Conservation (phyloP, 2,888 invertebrate species). For the Dicyrtoma fusca region DNA sequence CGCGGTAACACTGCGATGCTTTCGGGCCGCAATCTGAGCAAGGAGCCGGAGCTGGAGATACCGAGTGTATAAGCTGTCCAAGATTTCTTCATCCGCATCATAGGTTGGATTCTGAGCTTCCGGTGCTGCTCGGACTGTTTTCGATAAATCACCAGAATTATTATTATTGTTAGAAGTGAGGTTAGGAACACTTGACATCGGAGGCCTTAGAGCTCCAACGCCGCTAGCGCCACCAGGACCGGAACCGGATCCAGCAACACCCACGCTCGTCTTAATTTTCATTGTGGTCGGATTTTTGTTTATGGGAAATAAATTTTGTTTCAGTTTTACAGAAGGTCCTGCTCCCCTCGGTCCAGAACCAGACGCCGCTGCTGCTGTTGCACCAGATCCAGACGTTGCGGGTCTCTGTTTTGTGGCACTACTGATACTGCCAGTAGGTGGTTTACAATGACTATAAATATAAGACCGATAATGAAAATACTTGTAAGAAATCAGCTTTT, state of each 20-base stretch:
- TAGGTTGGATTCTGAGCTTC: no score
- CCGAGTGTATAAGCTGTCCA: not conserved
- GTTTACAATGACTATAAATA: no score
- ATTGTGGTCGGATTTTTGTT: conserved; percentile 1
- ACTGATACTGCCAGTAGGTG: no score
- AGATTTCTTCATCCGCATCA: conserved; percentile 19
- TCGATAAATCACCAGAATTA: not conserved
- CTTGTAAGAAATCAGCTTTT: no score
- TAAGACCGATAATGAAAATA: no score
- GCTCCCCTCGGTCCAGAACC: not conserved
- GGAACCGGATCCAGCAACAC: not conserved
- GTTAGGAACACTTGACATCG: not conserved
- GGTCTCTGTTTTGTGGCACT: no score
- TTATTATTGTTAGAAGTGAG: not conserved
- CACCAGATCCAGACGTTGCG: not conserved
- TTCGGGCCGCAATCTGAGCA: not conserved
- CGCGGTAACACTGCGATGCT: not conserved
- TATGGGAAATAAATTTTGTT: conserved; percentile 7
- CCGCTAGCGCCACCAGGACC: not conserved
- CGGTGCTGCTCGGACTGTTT: no score
- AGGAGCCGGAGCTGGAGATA: conserved; percentile 14
- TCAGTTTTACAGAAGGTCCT: not conserved
- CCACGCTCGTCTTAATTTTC: not conserved
- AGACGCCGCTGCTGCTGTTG: not conserved
- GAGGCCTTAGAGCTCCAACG: not conserved